These are phyloP conservation scores for Drosophila prolongata DNA, from an alignment of 2,888 invertebrate species.

Conservation along the genomic window DNA sequence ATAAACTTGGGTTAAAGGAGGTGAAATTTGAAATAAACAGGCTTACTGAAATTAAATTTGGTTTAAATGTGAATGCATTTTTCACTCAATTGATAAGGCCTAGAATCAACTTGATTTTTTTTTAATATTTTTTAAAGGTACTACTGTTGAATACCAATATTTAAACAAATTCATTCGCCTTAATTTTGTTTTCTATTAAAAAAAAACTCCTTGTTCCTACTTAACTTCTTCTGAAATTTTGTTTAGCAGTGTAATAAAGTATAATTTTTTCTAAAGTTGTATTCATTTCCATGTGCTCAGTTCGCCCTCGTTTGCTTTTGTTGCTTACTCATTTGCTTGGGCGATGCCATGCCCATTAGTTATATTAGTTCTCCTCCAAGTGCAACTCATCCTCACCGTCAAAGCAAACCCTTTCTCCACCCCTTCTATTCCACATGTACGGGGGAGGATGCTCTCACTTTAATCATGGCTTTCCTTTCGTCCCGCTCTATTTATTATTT, in stretches of 20 bases:
- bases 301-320: slow-evolving; percentile 15
- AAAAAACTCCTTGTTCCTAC: too few relatives aligned
- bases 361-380: slow-evolving; percentile 40
- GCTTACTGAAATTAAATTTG: too few relatives aligned
- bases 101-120: too few relatives aligned
- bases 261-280: slow-evolving; percentile 7
- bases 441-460: slow-evolving; percentile 33
- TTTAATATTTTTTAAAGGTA: too few relatives aligned
- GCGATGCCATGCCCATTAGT: slow-evolving; percentile 39
- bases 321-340: slow-evolving; percentile 46
- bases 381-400: slow-evolving; percentile 36
- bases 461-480: slow-evolving; percentile 28
- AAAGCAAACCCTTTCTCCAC: neutral
- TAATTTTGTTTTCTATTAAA: too few relatives aligned
- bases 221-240: too few relatives aligned
- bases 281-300: slow-evolving; percentile 2
- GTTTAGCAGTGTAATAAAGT: slow-evolving; percentile 4
- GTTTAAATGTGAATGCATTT: too few relatives aligned
- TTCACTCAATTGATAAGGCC: too few relatives aligned
- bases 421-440: neutral
- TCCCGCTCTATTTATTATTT: slow-evolving; percentile 42
- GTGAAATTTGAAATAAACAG: neutral
- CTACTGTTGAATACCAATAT: too few relatives aligned
- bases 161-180: too few relatives aligned
- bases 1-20: neutral